Conservation (phyloP, 2,888 invertebrate genomes). For the Callyntrura guangdongensis region DNA sequence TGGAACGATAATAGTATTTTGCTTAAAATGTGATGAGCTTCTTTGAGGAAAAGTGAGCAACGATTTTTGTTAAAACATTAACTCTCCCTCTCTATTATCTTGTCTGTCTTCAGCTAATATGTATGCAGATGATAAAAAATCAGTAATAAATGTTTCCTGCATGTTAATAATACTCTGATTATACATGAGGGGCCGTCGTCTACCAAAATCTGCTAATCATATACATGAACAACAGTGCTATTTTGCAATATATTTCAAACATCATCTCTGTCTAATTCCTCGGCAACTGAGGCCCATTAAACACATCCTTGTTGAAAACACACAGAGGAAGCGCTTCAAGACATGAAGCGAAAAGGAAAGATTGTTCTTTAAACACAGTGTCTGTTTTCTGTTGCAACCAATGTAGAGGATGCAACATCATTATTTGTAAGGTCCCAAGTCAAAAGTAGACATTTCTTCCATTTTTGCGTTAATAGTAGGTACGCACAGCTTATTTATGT, state of each 20-base stretch:
- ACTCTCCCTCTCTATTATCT: background rate
- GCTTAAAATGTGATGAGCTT: background rate
- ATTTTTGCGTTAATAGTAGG: background rate
- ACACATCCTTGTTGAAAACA: background rate
- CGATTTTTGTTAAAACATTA: background rate
- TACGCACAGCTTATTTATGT: background rate
- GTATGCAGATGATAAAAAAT: conserved; percentile 22
- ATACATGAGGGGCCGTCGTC: background rate
- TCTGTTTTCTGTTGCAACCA: background rate
- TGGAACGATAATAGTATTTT: background rate
- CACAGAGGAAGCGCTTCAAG: background rate
- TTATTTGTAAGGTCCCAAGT: too few relatives aligned
- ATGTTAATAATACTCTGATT: background rate
- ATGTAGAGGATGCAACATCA: too few relatives aligned
- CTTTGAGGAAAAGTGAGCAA: too few relatives aligned
- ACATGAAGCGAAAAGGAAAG: background rate
- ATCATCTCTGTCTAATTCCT: background rate
- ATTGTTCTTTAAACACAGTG: background rate
- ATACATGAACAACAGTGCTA: background rate
- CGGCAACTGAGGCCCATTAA: background rate
- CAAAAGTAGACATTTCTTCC: too few relatives aligned
- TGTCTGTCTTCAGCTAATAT: background rate
- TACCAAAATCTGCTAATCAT: background rate
- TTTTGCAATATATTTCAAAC: background rate
- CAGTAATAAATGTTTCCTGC: conserved; percentile 30